Conservation (phyloP, 2,797 vertebrate species). For the Phataginus tricuspis region DNA sequence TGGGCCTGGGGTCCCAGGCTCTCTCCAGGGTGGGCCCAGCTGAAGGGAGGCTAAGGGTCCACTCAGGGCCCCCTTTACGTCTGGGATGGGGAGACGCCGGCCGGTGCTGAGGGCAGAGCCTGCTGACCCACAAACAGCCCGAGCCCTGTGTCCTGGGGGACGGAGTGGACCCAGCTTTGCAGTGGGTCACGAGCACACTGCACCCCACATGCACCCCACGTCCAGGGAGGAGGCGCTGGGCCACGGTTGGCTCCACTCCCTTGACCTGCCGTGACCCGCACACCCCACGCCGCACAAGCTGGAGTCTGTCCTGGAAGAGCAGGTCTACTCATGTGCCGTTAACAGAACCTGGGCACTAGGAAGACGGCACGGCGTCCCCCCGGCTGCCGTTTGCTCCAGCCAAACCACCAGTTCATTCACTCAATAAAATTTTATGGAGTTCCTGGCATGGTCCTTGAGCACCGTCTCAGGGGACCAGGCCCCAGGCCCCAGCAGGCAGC, state of each 20-base stretch:
- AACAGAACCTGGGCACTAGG: rapidly evolving
- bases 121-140: rapidly evolving
- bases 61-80: rapidly evolving
- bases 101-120: neutral
- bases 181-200: rapidly evolving
- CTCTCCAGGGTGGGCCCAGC: too few species aligned
- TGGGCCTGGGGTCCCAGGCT: rapidly evolving
- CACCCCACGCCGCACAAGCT: rapidly evolving
- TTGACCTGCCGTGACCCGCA: rapidly evolving
- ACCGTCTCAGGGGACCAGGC: neutral
- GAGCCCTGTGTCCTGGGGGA: rapidly evolving
- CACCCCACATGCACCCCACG: too few species aligned
- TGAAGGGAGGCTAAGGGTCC: neutral
- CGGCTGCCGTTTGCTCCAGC: rapidly evolving
- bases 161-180: neutral
- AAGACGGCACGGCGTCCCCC: rapidly evolving
- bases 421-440: neutral
- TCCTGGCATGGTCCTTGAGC: neutral
- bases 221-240: too few species aligned
- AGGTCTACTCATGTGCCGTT: rapidly evolving
- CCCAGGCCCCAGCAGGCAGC: too few species aligned
- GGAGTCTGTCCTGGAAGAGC: rapidly evolving
- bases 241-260: rapidly evolving
- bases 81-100: neutral
- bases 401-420: rapidly evolving